Evolutionary conservation across 2,113 vertebrate species (phyloP).

Genomic region (Turdus rufiventris): DNA sequence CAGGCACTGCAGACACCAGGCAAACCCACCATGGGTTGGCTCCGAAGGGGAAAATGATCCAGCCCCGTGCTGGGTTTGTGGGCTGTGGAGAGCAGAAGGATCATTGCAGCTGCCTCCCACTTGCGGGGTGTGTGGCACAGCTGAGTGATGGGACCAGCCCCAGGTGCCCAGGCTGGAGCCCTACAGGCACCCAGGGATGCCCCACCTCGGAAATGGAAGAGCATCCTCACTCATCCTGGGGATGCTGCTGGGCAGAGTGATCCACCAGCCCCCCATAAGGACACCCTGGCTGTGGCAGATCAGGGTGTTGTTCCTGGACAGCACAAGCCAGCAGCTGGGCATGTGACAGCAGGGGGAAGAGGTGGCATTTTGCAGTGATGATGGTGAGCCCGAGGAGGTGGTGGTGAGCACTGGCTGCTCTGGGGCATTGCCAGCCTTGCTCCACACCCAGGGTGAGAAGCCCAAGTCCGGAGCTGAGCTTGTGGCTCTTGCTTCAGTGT

Average conservation of each 20-base stretch:
- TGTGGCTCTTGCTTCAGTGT: not conserved
- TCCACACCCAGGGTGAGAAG: not conserved
- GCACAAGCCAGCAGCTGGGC: not conserved
- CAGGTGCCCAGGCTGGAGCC: not conserved
- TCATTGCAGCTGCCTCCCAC: not conserved
- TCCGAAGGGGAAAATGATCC: conserved; percentile 75
- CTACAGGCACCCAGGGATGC: not conserved
- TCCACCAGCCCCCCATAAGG: not conserved
- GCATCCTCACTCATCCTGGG: not conserved
- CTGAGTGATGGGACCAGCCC: accelerated
- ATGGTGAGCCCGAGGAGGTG: not conserved
- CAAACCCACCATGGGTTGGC: conserved; percentile 79
- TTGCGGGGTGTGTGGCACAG: not conserved
- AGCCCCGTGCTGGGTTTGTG: conserved; percentile 66
- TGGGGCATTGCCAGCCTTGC: not conserved
- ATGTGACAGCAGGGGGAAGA: accelerated
- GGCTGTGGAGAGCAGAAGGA: conserved; percentile 38
- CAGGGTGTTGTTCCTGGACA: not conserved
- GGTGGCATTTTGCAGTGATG: accelerated
- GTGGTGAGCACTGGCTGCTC: not conserved
- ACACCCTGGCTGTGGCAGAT: not conserved
- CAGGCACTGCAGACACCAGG: conserved; percentile 63
- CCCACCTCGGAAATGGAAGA: not conserved
- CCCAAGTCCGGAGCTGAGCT: not conserved
- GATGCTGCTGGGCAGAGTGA: not conserved